Base-by-base conservation (phyloP, 2,797 vertebrate genomes). In the Phalanger gymnotis region DNA sequence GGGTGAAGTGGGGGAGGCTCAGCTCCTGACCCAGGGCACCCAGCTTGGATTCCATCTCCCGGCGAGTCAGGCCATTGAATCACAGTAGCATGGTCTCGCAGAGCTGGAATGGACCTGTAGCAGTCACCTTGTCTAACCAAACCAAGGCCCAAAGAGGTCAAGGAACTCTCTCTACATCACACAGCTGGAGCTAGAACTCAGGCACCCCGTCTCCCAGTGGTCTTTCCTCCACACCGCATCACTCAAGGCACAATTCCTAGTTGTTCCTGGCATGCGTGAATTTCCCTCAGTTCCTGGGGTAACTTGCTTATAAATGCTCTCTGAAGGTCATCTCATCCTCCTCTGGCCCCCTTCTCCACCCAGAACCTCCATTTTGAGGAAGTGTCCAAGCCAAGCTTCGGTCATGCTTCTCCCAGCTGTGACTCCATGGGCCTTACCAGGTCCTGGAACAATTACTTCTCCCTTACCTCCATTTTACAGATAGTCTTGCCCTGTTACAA, bases 401-500 rank as follows among this genome's bases (percentile, higher is more conserved):
- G 58, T 66, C 31, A n/a, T 4, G 3, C 14, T 66, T 66, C 34
- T 73, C 34, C 16, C 61, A 19, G 34, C 2, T n/a, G 16, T n/a
- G n/a, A 40, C 16, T n/a, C 61, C 61, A 12, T 34, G 58, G 58
- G 14, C 31, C n/a, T 61, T 13, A 34, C 57, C 58, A 61, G 34
- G 3, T 31, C 58, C 58, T 66, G 34, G 61, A 12, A 16, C 16
- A n/a, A n/a, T n/a, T n/a, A n/a, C n/a, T n/a, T 55, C 91, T 92
- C 91, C 91, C 53, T 53, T 92, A 53, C 54, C 87, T 54, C 66
- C 53, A 12, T 61, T 92, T 61, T n/a, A 90, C 22, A 25, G 5
- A 6, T 56, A 19, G 47, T 94, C 22, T 81, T 93, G 91, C 96
- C 53, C 53, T 28, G 87, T 52, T 30, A 96, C 92, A 87, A 87